Evolutionary conservation across 2,113 vertebrate species (phyloP), one percentile per base, ranked within the genome.

Genomic region (Cranoglanis bouderius): DNA sequence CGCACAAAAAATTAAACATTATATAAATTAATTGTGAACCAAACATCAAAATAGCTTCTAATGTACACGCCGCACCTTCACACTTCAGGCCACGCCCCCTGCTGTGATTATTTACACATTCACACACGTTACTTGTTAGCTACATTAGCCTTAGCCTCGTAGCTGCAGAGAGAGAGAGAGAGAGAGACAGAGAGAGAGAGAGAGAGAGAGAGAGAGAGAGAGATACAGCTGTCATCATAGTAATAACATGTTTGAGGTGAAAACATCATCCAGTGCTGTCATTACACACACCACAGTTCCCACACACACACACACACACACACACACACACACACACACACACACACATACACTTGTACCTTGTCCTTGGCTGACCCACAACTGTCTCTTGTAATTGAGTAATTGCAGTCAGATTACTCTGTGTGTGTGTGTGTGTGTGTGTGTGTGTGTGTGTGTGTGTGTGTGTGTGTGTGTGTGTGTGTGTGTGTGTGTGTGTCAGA

Each of bases 221-320:
- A 26, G 51, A 67, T 88, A 86, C 85, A 86, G 85, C 89, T 87
- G 82, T 86, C 75, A 57, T 80, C 77, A 83, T 90, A 19, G 49
- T 81, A 93, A 92, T 92, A 80, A 91, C 49, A 75, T 82, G 92
- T 85, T 91, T 84, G 51, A 84, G 84, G 78, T 84, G 77, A 75
- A 89, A 67, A 85, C 86, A 90, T 92, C 87, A 90, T 87, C 87
- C 70, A 86, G 85, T 84, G 74, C 87, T 88, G 90, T 90, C 85
- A 87, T 92, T 92, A 91, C 77, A 77, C 38, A 32, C 88, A 90
- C 85, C 72, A 57, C 82, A 82, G 83, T 49, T 88, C 38, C 40
- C 75, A 57, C 32, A 9, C 77, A 59, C 85, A 55, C 46, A 84
- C 46, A 84, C 55, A 83, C 53, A 61, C 53, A 46, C 84, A 35